Base-by-base conservation (phyloP, 2,888 invertebrate genomes). In the Byasa hedistus region DNA sequence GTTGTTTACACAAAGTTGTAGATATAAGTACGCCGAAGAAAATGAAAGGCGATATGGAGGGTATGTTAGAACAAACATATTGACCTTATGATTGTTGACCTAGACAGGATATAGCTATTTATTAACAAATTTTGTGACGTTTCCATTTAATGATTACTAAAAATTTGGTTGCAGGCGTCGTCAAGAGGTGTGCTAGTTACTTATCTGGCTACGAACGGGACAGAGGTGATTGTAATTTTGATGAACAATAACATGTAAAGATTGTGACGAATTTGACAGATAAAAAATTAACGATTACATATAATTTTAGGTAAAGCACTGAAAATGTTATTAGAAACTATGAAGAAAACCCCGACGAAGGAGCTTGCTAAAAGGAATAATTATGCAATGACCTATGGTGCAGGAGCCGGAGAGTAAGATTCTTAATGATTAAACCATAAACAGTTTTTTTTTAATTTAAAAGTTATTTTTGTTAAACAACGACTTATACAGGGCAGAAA, bases 131-230 rank as follows among this genome's bases (percentile, higher is more conserved):
- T 32, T 32, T 10, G 10, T 8, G 32, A 32, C 8, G 10, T 32
- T 32, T 19, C 64, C 55, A 64, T 48, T 39, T 52, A 52, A 4
- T 52, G 19, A 52, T 52, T 21, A 21, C 7, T 52, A 5, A 21
- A 21, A 3, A 21, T 21, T 69, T 69, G 39, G 57, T 84, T 86
- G 48, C 81, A 89, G 88, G 74, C 51, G 82, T 83, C 0, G 74
- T 87, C 51, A 71, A 69, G 0, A 74, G 82, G 44, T 80, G 82
- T 65, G 78, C 79, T 5, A 77, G 81, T 66, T 87, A 87, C 67
- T 73, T 88, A 58, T 88, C 89, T 4, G 85, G 77, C 12, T 86
- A 82, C 71, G 70, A 77, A 23, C 80, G 86, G 27, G 87, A 88
- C 58, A 76, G 86, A 81, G 84, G 89, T 87, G 68, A 62, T 72